phyloP scores from a whole-genome alignment of 2,113 vertebrate genomes.

The Vulpes ferrilata region DNA sequence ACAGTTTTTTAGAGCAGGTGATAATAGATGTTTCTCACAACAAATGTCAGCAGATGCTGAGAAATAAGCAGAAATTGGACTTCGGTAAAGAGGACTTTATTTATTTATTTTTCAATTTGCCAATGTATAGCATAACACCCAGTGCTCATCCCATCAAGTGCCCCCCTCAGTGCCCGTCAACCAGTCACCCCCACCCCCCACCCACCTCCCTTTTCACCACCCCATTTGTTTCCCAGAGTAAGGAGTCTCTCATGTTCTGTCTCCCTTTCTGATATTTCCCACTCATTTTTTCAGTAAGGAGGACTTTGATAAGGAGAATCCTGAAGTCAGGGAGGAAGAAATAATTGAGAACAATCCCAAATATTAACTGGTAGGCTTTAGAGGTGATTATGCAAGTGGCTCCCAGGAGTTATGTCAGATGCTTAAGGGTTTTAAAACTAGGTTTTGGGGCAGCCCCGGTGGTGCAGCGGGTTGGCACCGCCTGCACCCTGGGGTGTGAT shows the following conservation, averaged over 20 bases:
- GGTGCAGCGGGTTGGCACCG: no score
- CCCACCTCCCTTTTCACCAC: no score
- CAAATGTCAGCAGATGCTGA: neutral
- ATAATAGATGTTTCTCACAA: neutral
- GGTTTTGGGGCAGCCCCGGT: neutral
- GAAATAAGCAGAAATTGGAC: neutral
- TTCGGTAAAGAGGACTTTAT: neutral
- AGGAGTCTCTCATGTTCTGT: no score
- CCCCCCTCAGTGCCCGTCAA: no score
- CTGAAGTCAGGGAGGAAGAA: neutral
- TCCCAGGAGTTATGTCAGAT: neutral
- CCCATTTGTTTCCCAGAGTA: no score
- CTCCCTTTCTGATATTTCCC: no score
- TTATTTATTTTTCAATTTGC: no score
- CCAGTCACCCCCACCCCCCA: no score
- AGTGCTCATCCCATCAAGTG: no score
- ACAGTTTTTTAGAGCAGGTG: neutral
- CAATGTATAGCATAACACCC: no score
- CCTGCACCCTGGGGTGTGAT: no score
- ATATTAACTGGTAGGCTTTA: neutral
- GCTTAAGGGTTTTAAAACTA: neutral
- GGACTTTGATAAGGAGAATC: neutral
- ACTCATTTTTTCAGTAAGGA: no score
- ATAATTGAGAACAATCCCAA: neutral
- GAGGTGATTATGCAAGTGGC: neutral